A percentile compares a stretch with the other conserved stretches of the same genome.
Conservation (phyloP, 2,888 invertebrate species). For the Lasioglossum marginatum region DNA sequence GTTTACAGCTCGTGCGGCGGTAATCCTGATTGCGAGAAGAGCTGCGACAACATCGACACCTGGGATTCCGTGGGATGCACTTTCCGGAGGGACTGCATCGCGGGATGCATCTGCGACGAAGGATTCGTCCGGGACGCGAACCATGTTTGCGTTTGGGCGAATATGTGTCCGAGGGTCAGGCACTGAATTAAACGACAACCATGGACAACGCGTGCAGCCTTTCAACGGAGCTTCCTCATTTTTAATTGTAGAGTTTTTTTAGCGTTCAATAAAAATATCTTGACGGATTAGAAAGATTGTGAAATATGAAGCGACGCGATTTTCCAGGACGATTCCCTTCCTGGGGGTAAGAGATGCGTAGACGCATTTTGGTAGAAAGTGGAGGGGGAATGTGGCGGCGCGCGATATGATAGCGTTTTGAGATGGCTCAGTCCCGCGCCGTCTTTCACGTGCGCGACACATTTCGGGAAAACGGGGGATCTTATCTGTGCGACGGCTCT, state of each 20-base stretch:
- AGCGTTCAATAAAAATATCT: not conserved
- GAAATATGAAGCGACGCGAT: not conserved
- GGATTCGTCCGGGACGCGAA: conserved; percentile 63
- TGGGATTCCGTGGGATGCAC: conserved; percentile 59
- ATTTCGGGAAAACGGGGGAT: conserved; percentile 46
- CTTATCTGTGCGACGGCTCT: not conserved
- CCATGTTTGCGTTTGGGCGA: conserved; percentile 52
- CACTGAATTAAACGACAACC: conserved; percentile 26
- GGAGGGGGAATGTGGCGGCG: conserved; percentile 64
- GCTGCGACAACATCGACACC: conserved; percentile 64
- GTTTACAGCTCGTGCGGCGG: conserved; percentile 62
- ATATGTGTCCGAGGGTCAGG: conserved; percentile 53
- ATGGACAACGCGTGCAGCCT: not conserved
- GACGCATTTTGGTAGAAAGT: conserved; percentile 58
- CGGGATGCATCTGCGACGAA: conserved; percentile 69
- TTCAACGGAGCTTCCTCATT: not conserved
- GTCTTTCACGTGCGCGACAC: conserved; percentile 69
- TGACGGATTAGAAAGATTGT: not conserved
- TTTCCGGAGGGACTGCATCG: conserved; percentile 60
- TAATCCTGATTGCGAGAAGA: conserved; percentile 66
- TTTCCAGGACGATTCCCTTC: conserved; percentile 7
- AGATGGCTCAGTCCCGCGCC: conserved; percentile 72
- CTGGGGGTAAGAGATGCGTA: conserved; percentile 54
- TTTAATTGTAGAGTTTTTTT: not conserved
- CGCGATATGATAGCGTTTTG: conserved; percentile 71